A percentile compares a stretch with the other conserved stretches of the same genome.
These are phyloP conservation scores for Cotesia vestalis DNA, from an alignment of 1,140 invertebrate species.

Conservation along the genomic window DNA sequence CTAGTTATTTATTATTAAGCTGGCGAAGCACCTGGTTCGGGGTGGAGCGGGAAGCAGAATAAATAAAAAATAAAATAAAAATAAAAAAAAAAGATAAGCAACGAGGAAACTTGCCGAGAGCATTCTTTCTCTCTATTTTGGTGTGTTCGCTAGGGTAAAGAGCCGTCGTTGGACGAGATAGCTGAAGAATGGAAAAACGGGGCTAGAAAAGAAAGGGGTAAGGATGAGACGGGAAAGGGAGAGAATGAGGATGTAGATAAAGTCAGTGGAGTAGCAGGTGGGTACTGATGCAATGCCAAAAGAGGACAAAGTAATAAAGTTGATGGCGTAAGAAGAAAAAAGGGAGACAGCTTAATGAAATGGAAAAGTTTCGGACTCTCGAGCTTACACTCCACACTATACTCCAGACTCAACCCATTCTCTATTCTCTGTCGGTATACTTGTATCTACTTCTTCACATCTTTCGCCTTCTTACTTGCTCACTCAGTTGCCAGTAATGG, in stretches of 20 bases:
- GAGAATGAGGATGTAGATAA: constrained; percentile 25
- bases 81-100: constrained; percentile 3
- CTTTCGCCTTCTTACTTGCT: no score
- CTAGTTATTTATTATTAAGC: constrained; percentile 24
- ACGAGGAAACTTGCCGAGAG: background rate
- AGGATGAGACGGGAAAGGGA: background rate
- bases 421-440: constrained; percentile 19
- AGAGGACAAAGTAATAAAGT: constrained; percentile 58
- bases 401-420: constrained; percentile 12
- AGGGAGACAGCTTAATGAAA: constrained; percentile 54
- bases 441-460: constrained; percentile 5
- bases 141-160: constrained; percentile 24
- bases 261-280: constrained; percentile 17
- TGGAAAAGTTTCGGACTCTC: constrained; percentile 56
- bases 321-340: constrained; percentile 48
- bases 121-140: constrained; percentile 5
- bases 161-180: constrained; percentile 14
- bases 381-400: constrained; percentile 19
- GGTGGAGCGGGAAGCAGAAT: background rate
- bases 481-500: constrained; percentile 44
- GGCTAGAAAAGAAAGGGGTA: background rate
- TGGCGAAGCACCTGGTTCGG: constrained; percentile 4
- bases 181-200: constrained; percentile 4
- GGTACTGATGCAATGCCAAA: constrained; percentile 38
- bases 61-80: background rate